These are phyloP conservation scores for Cryptomyrus ogoouensis DNA, from an alignment of 2,113 vertebrate species.

Conservation along the genomic window DNA sequence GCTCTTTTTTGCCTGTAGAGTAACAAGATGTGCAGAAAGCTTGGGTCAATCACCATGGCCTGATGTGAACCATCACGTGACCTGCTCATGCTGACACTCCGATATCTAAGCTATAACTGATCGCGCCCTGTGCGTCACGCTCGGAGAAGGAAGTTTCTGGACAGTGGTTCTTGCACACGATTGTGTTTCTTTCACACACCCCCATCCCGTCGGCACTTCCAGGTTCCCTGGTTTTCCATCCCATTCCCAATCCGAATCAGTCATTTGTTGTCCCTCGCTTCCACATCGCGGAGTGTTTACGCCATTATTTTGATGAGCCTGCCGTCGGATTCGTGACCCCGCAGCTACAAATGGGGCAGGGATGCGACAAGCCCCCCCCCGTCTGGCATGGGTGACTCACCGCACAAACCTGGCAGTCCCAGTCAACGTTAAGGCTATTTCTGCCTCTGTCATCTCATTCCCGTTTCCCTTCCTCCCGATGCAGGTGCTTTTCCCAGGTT, in stretches of 20 bases:
- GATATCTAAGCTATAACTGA: not conserved
- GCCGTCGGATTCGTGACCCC: not conserved
- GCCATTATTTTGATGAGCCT: not conserved
- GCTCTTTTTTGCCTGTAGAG: not conserved
- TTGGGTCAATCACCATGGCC: not conserved
- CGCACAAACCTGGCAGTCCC: slow-evolving; percentile 4
- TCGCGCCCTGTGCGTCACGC: not conserved
- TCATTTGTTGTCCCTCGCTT: not conserved
- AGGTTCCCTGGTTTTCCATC: not conserved
- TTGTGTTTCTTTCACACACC: not conserved
- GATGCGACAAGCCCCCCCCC: not conserved
- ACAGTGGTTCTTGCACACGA: not conserved
- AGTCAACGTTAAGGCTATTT: slow-evolving; percentile 21
- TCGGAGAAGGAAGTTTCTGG: not conserved
- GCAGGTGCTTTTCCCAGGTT: not conserved
- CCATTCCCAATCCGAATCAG: not conserved
- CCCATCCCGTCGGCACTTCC: not conserved
- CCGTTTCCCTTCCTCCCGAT: not conserved
- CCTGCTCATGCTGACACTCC: not conserved
- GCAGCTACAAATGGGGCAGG: not conserved
- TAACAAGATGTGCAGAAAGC: not conserved
- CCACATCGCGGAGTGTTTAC: not conserved
- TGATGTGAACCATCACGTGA: not conserved
- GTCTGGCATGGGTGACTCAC: not conserved
- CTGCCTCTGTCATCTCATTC: not conserved